These are phyloP conservation scores for Labeo catla DNA, from an alignment of 2,113 vertebrate genomes.

Conservation along the genomic window DNA sequence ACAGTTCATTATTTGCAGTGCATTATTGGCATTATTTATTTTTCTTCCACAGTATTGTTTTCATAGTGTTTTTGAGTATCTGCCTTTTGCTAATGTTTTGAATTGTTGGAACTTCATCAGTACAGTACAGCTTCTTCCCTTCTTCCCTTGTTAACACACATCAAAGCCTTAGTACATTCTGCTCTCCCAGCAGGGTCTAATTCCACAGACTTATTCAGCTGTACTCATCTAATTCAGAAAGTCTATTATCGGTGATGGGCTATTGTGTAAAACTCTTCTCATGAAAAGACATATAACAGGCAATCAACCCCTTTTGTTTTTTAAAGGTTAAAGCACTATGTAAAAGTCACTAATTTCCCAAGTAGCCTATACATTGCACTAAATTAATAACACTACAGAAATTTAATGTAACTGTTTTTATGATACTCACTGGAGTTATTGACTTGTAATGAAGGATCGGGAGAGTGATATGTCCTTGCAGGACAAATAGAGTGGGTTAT, in stretches of 20 bases:
- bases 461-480: not conserved
- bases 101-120: not conserved
- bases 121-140: slow-evolving; percentile 37
- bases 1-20: not conserved
- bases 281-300: not conserved
- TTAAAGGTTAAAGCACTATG: not conserved
- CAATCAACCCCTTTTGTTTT: not conserved
- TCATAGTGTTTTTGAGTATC: not conserved
- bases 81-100: not conserved
- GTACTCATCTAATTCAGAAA: slow-evolving; percentile 45
- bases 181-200: slow-evolving; percentile 65
- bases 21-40: not conserved
- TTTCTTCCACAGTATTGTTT: not conserved
- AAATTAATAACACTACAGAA: not conserved
- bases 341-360: not conserved
- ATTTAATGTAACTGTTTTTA: not conserved
- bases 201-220: slow-evolving; percentile 63
- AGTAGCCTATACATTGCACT: not conserved
- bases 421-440: slow-evolving; percentile 17
- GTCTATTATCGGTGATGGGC: not conserved
- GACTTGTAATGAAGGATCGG: not conserved
- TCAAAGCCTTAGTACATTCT: slow-evolving; percentile 65
- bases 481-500: not conserved
- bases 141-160: slow-evolving; percentile 68
- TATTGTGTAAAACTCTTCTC: slow-evolving; percentile 28